Percentiles rank a stretch among this genome's conserved stretches.
Conservation (phyloP, 2,888 invertebrate species). For the Fissipunctia ypsillon region DNA sequence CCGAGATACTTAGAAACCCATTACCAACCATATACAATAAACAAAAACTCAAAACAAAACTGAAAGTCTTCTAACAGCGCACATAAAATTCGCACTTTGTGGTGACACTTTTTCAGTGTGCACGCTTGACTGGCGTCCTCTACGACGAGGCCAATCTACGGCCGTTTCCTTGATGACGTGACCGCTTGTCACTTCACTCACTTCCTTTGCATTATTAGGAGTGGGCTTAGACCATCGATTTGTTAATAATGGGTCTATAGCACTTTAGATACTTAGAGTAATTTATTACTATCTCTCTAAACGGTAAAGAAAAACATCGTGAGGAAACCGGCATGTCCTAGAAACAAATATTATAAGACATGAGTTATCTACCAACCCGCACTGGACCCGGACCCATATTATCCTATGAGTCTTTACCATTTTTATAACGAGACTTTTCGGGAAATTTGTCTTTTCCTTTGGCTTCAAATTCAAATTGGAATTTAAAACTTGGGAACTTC, state of each 20-base stretch:
- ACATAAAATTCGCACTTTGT: slow-evolving; percentile 45
- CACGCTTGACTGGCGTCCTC: slow-evolving; percentile 80
- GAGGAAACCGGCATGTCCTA: not conserved
- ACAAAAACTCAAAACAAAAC: slow-evolving; percentile 37
- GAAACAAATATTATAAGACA: not conserved
- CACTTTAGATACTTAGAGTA: not conserved
- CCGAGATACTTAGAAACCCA: slow-evolving; percentile 40
- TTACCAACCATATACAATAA: slow-evolving; percentile 32
- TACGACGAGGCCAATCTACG: slow-evolving; percentile 73
- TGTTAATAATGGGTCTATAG: slow-evolving; percentile 10
- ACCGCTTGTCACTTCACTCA: slow-evolving; percentile 66
- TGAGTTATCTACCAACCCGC: not conserved
- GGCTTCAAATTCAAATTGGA: not conserved
- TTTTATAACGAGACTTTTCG: not conserved
- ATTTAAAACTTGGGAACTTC: slow-evolving; percentile 1
- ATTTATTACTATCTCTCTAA: not conserved
- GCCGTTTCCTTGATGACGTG: slow-evolving; percentile 78
- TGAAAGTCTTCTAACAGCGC: slow-evolving; percentile 42
- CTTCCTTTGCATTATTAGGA: slow-evolving; percentile 68
- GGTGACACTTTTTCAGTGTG: slow-evolving; percentile 69
- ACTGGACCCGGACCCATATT: not conserved
- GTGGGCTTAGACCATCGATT: slow-evolving; percentile 45
- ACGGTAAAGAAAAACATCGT: not conserved
- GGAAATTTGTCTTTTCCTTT: not conserved
- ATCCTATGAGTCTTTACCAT: not conserved